A percentile compares a stretch with the other conserved stretches of the same genome.
These are phyloP conservation scores for Cyphomyrus discorhynchus DNA, from an alignment of 2,113 vertebrate genomes.

Conservation along the genomic window DNA sequence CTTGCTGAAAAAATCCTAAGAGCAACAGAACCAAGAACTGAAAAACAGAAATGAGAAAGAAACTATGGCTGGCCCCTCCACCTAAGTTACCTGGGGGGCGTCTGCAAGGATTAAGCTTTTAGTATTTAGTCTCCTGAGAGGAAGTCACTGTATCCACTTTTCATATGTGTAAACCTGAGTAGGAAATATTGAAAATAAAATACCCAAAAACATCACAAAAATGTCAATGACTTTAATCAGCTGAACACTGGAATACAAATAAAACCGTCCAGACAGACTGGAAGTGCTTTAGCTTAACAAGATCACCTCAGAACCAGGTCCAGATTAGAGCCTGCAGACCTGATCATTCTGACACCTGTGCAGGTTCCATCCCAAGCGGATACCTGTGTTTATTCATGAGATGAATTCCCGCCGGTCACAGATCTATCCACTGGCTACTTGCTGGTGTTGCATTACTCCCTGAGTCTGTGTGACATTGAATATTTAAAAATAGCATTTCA, in stretches of 20 bases:
- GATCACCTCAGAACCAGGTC: neutral
- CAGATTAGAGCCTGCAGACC: neutral
- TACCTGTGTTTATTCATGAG: neutral
- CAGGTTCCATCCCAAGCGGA: neutral
- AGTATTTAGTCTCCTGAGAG: neutral
- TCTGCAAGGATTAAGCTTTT: neutral
- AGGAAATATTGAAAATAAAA: neutral
- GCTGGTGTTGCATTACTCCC: neutral
- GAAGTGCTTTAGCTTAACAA: neutral
- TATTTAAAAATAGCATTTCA: constrained; percentile 11
- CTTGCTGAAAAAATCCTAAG: constrained; percentile 96
- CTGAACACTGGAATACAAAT: neutral
- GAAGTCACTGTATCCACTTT: neutral
- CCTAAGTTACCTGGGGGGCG: neutral
- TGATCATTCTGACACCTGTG: neutral
- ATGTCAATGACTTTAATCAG: neutral
- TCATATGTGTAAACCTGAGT: neutral
- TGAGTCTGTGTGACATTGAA: neutral
- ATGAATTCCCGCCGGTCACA: neutral
- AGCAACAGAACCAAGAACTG: neutral
- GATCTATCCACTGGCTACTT: neutral
- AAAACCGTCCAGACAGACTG: neutral
- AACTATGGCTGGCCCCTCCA: neutral
- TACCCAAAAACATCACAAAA: neutral
- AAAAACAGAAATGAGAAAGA: neutral